These are phyloP conservation scores for Carettochelys insculpta DNA, from an alignment of 2,113 vertebrate species.

Conservation along the genomic window DNA sequence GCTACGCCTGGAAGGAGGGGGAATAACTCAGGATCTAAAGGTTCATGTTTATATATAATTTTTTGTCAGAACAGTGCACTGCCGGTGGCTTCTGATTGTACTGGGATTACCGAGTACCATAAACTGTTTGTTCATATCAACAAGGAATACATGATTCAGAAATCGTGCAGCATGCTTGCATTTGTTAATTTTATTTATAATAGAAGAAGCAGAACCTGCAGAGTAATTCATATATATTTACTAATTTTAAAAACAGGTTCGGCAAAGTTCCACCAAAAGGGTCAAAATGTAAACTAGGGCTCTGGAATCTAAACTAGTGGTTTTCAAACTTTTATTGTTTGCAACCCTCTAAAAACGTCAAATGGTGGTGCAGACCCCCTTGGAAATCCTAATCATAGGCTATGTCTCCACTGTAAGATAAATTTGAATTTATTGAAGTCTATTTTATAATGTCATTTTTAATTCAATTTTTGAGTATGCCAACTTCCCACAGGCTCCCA, in stretches of 20 bases:
- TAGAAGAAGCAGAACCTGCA: not conserved
- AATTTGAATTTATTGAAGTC: too few relatives aligned
- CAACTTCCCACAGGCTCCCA: too few relatives aligned
- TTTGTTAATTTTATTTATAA: not conserved
- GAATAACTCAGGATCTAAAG: not conserved
- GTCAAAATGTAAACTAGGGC: not conserved
- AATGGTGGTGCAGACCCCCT: not conserved
- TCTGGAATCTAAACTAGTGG: not conserved
- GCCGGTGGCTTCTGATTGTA: not conserved
- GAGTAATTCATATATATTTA: not conserved
- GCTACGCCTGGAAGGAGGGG: not conserved
- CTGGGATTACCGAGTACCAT: not conserved
- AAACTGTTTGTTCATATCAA: not conserved
- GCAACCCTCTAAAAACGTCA: not conserved
- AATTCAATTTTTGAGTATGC: too few relatives aligned
- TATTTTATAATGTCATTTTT: too few relatives aligned
- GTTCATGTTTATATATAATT: not conserved
- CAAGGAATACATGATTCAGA: not conserved
- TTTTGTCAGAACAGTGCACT: not conserved
- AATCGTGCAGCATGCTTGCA: not conserved
- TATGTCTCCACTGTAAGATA: too few relatives aligned
- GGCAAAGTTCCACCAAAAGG: not conserved
- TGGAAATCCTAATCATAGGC: not conserved
- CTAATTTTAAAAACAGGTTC: not conserved
- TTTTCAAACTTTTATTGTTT: not conserved